These are phyloP conservation scores for Orientallactaga bullata DNA, from an alignment of 2,113 vertebrate genomes.

Conservation along the genomic window DNA sequence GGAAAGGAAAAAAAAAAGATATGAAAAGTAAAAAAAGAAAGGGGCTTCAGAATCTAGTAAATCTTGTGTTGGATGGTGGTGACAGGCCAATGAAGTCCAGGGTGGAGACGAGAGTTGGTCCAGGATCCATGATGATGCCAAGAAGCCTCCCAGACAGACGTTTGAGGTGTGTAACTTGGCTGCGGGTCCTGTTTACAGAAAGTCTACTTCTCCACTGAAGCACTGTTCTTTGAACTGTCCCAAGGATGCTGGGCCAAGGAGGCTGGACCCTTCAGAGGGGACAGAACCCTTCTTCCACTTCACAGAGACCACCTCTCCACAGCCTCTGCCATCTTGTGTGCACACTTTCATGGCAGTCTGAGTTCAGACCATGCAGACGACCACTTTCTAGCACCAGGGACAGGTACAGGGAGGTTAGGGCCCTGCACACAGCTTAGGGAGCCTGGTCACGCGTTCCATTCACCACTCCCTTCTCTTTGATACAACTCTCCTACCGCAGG, in stretches of 20 bases:
- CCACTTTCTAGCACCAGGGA: background rate
- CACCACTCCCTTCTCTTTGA: background rate
- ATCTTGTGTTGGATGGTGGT: background rate
- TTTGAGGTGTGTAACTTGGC: background rate
- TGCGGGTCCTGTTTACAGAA: background rate
- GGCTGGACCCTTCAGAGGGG: rapidly evolving
- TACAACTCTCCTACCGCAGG: background rate
- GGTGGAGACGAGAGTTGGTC: background rate
- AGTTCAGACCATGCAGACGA: rapidly evolving
- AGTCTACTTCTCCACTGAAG: background rate
- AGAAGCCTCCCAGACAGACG: background rate
- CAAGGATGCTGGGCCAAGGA: too few relatives aligned
- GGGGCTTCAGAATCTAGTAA: background rate
- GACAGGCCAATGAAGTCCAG: background rate
- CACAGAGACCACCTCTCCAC: background rate
- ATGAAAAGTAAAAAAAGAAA: background rate
- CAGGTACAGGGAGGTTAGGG: too few relatives aligned
- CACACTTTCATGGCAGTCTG: rapidly evolving
- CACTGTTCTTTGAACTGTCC: background rate
- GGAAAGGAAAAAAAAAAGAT: background rate
- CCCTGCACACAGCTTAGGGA: background rate
- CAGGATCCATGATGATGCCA: background rate
- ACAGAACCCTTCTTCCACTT: background rate
- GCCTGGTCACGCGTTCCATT: rapidly evolving
- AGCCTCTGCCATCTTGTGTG: rapidly evolving